Percentiles rank a stretch among this genome's conserved stretches.
Conservation (phyloP, 2,113 vertebrate species). For the Bubalus kerabau region DNA sequence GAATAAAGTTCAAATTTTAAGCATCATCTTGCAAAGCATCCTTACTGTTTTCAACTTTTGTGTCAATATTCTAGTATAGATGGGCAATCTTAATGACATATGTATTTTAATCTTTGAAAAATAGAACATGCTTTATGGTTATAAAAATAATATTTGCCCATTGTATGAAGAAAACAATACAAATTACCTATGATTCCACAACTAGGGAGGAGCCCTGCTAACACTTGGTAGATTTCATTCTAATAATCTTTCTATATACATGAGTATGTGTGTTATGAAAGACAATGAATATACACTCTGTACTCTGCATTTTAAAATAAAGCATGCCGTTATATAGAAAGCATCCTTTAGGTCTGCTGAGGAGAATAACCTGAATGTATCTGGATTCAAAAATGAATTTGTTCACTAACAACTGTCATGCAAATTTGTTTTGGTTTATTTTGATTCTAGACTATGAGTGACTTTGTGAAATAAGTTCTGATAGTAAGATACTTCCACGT, state of each 20-base stretch:
- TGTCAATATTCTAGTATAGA: background rate
- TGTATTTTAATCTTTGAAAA: background rate
- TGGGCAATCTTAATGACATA: background rate
- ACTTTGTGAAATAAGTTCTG: slow-evolving; percentile 21
- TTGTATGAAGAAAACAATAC: background rate
- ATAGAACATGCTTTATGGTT: background rate
- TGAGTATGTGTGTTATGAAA: background rate
- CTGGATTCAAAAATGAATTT: slow-evolving; percentile 3
- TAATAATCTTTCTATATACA: background rate
- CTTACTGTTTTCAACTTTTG: background rate
- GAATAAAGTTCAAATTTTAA: background rate
- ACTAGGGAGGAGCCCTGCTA: background rate
- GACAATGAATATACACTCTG: background rate
- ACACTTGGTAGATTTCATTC: background rate
- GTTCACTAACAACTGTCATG: background rate
- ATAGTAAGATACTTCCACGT: background rate
- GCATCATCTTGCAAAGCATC: background rate
- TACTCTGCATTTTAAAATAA: background rate
- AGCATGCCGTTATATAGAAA: background rate
- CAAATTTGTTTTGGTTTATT: background rate
- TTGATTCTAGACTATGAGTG: background rate
- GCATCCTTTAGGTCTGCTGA: background rate
- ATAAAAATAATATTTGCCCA: background rate
- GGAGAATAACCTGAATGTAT: background rate
- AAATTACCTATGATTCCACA: background rate